Conservation (phyloP, 2,888 invertebrate species). For the Tipula vernalis region DNA sequence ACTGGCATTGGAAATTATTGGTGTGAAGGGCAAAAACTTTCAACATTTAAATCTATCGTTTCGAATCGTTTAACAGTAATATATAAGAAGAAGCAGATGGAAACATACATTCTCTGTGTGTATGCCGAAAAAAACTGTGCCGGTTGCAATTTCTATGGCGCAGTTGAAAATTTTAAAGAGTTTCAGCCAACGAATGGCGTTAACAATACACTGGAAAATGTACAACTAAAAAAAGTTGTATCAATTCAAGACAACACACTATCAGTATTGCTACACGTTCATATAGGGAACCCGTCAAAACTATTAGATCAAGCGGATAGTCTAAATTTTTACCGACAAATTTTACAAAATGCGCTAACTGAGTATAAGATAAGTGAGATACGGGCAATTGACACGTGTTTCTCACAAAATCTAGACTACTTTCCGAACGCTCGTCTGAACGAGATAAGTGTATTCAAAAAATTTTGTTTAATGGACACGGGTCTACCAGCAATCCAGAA, state of each 20-base stretch:
- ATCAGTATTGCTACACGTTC: neutral
- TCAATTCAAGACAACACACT: neutral
- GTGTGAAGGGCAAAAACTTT: neutral
- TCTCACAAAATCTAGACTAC: neutral
- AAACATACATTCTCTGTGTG: neutral
- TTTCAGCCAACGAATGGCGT: neutral
- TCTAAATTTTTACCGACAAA: neutral
- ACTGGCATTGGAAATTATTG: neutral
- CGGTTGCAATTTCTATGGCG: neutral
- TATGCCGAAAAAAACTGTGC: neutral
- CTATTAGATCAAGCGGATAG: neutral
- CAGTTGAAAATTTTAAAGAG: neutral
- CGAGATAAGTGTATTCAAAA: neutral
- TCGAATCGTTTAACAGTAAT: neutral
- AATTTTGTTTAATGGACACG: neutral
- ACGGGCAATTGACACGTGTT: neutral
- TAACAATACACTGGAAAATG: neutral
- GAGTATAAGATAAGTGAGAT: neutral
- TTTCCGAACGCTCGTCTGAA: neutral
- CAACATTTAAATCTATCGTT: neutral
- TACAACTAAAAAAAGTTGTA: neutral
- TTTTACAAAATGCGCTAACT: neutral
- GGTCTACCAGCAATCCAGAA: neutral
- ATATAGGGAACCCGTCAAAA: neutral
- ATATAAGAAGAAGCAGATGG: neutral